phyloP scores from a whole-genome alignment of 2,797 vertebrate genomes.

The Meda fulgida region DNA sequence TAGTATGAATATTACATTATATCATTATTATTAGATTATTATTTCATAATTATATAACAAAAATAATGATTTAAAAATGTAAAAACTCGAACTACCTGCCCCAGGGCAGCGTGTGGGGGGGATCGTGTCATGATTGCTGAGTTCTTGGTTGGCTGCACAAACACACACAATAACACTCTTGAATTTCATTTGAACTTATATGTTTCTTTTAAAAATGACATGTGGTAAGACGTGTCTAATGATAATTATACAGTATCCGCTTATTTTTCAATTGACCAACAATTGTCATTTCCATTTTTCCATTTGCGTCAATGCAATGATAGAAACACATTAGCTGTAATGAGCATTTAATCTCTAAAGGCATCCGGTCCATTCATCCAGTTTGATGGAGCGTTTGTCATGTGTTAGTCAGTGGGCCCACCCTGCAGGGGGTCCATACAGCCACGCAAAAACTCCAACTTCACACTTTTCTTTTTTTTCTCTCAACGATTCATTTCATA shows the following conservation, averaged over 20 bases:
- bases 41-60: not conserved
- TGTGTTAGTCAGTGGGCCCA: constrained; percentile 43
- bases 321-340: constrained; percentile 16
- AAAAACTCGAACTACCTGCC: not conserved
- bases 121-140: not conserved
- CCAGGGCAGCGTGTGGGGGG: no score
- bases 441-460: constrained; percentile 18
- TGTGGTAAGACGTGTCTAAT: not conserved
- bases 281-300: constrained; percentile 25
- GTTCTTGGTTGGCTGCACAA: not conserved
- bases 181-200: not conserved
- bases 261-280: constrained; percentile 44
- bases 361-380: constrained; percentile 6
- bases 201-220: constrained; percentile 5
- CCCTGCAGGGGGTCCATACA: constrained; percentile 37
- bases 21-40: not conserved
- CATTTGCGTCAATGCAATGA: constrained; percentile 19
- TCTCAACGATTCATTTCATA: constrained; percentile 40
- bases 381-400: constrained; percentile 25
- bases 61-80: not conserved
- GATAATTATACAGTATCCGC: constrained; percentile 9
- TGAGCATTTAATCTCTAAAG: constrained; percentile 44
- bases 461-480: constrained; percentile 17
- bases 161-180: not conserved
- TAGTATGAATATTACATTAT: not conserved